Percentiles rank a stretch among this genome's conserved stretches.
Evolutionary conservation across 1,140 invertebrate genomes (phyloP).

Genomic region (Cecropterus lyciades): DNA sequence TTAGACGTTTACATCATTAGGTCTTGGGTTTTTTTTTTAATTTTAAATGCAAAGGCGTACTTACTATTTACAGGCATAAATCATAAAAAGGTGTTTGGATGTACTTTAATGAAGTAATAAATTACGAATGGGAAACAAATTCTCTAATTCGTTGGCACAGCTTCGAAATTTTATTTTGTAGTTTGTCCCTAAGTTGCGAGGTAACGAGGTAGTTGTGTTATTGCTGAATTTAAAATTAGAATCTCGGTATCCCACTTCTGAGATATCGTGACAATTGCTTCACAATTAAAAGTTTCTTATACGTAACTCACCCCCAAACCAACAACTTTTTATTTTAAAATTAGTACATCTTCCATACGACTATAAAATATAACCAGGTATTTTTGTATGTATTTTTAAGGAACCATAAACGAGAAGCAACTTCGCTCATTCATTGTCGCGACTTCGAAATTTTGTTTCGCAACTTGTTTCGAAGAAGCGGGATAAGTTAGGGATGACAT

Average conservation of each 20-base stretch:
- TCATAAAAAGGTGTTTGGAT: too few relatives aligned
- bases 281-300: slow-evolving; percentile 27
- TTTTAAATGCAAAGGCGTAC: not conserved
- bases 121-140: slow-evolving; percentile 55
- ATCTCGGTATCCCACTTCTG: slow-evolving; percentile 11
- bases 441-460: slow-evolving; percentile 53
- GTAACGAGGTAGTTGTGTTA: slow-evolving; percentile 54
- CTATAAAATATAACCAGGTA: too few relatives aligned
- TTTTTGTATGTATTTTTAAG: slow-evolving; percentile 39
- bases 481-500: slow-evolving; percentile 54
- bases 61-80: too few relatives aligned
- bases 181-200: slow-evolving; percentile 55
- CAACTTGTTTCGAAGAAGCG: slow-evolving; percentile 55
- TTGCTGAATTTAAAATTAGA: slow-evolving; percentile 57
- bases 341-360: too few relatives aligned
- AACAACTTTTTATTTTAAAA: not conserved
- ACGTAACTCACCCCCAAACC: too few relatives aligned
- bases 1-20: slow-evolving; percentile 7
- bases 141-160: slow-evolving; percentile 53
- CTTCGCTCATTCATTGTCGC: slow-evolving; percentile 55
- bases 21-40: not conserved
- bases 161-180: slow-evolving; percentile 55
- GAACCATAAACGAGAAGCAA: slow-evolving; percentile 55
- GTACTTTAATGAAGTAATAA: slow-evolving; percentile 35
- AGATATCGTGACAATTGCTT: slow-evolving; percentile 15